phyloP scores from a whole-genome alignment of 92 coral and sea anemone species.

The Heliopora coerulea region DNA sequence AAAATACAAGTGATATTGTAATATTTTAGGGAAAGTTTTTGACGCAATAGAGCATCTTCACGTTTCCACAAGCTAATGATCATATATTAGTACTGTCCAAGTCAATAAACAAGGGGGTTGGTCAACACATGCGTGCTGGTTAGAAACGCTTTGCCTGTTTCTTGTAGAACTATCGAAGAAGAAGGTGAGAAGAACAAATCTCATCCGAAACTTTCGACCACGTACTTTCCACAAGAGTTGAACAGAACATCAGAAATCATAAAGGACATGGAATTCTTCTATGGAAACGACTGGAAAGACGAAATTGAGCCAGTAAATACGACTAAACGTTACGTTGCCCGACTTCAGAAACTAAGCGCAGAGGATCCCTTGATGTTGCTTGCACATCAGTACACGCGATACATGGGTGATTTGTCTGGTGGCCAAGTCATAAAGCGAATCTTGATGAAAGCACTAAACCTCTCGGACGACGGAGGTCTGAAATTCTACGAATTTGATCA shows the following conservation, averaged over 20 bases:
- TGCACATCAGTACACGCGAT: constrained; percentile 92
- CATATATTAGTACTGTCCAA: too few relatives aligned
- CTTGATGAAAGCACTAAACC: constrained; percentile 79
- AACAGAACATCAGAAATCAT: constrained; percentile 67
- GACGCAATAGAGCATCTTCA: too few relatives aligned
- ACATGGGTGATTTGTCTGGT: constrained; percentile 94
- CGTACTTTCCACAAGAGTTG: constrained; percentile 84
- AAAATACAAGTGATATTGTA: too few relatives aligned
- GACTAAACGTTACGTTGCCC: constrained; percentile 72
- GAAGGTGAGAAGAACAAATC: constrained; percentile 76
- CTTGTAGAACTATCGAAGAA: constrained; percentile 78
- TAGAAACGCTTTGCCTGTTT: too few relatives aligned
- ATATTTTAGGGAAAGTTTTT: too few relatives aligned
- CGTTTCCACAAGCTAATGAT: too few relatives aligned
- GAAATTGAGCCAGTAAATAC: constrained; percentile 63
- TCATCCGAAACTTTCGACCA: constrained; percentile 64
- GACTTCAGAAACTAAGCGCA: constrained; percentile 68
- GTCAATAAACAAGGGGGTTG: too few relatives aligned
- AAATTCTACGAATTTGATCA: constrained; percentile 71
- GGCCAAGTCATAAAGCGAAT: constrained; percentile 85
- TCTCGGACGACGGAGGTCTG: constrained; percentile 86
- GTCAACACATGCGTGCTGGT: too few relatives aligned
- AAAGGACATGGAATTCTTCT: constrained; percentile 81
- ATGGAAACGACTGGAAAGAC: constrained; percentile 87
- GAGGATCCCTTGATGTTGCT: constrained; percentile 85